phyloP scores from a whole-genome alignment of 1,140 invertebrate species.

The Ridgeia piscesae region DNA sequence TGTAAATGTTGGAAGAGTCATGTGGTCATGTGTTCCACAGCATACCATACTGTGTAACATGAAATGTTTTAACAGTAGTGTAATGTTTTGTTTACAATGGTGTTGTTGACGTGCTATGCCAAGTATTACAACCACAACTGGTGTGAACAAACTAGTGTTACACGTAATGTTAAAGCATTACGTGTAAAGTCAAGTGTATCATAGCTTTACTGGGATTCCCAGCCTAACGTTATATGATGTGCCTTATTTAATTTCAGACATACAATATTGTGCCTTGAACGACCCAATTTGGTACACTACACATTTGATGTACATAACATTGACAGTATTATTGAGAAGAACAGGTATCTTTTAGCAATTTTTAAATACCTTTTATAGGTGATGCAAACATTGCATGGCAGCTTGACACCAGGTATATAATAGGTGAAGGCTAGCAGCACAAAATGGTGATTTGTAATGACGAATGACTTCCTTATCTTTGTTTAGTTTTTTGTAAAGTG shows the following conservation, averaged over 20 bases:
- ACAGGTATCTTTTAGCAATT: neutral
- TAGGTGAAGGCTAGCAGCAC: neutral
- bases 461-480: neutral
- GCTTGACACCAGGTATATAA: neutral
- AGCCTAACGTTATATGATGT: neutral
- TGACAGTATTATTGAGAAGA: neutral
- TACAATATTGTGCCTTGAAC: neutral
- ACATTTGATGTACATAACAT: neutral
- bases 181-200: neutral
- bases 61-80: neutral
- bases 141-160: neutral
- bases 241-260: neutral
- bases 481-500: neutral
- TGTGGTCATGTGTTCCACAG: neutral
- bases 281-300: neutral
- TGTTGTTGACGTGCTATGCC: neutral
- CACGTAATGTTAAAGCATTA: neutral
- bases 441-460: neutral
- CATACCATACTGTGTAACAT: too few species aligned
- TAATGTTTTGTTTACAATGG: neutral
- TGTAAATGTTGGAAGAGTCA: neutral
- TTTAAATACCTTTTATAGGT: neutral
- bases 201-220: neutral
- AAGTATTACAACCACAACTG: too few species aligned
- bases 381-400: too few species aligned